Percentiles rank a stretch among this genome's conserved stretches.
phyloP scores from a whole-genome alignment of 2,113 vertebrate genomes.

The Clarias macrocephalus region DNA sequence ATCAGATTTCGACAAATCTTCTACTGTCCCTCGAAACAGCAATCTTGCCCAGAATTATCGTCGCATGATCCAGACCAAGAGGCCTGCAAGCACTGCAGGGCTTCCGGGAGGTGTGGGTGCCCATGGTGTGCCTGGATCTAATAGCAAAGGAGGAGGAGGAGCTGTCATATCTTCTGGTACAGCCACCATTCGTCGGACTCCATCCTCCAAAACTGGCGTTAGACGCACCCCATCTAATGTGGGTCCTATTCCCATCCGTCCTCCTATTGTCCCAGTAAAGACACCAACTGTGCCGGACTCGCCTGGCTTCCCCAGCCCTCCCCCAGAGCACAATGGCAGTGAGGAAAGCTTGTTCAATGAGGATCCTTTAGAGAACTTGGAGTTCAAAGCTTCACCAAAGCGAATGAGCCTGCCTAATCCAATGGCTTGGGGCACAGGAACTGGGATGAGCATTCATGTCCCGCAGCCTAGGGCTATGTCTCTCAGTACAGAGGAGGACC shows the following conservation, averaged over 20 bases:
- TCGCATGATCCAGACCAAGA: slow-evolving; percentile 96
- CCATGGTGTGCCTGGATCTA: slow-evolving; percentile 61
- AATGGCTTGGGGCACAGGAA: slow-evolving; percentile 75
- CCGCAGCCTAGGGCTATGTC: slow-evolving; percentile 63
- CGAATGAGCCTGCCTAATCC: slow-evolving; percentile 88
- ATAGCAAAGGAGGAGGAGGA: slow-evolving; percentile 63
- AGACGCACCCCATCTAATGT: slow-evolving; percentile 89
- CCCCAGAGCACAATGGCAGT: slow-evolving; percentile 76
- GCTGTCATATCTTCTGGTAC: slow-evolving; percentile 82
- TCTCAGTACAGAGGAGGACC: slow-evolving; percentile 77
- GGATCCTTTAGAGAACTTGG: slow-evolving; percentile 65
- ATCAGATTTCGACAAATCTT: slow-evolving; percentile 92
- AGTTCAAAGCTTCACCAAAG: slow-evolving; percentile 88
- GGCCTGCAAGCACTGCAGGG: slow-evolving; percentile 90
- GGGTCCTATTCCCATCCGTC: slow-evolving; percentile 92
- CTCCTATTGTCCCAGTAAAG: slow-evolving; percentile 92
- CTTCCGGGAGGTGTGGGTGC: slow-evolving; percentile 77
- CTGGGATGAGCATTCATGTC: slow-evolving; percentile 64
- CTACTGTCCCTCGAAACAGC: slow-evolving; percentile 94
- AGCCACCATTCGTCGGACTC: slow-evolving; percentile 93
- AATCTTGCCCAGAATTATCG: slow-evolving; percentile 97
- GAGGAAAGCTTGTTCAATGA: slow-evolving; percentile 87
- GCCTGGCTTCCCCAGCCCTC: slow-evolving; percentile 66
- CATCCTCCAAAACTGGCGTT: slow-evolving; percentile 91
- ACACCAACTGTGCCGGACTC: slow-evolving; percentile 91